Evolutionary conservation across 2,888 invertebrate genomes (phyloP), one percentile per base, ranked within the genome.

Genomic region (Neoitamus cyanurus): DNA sequence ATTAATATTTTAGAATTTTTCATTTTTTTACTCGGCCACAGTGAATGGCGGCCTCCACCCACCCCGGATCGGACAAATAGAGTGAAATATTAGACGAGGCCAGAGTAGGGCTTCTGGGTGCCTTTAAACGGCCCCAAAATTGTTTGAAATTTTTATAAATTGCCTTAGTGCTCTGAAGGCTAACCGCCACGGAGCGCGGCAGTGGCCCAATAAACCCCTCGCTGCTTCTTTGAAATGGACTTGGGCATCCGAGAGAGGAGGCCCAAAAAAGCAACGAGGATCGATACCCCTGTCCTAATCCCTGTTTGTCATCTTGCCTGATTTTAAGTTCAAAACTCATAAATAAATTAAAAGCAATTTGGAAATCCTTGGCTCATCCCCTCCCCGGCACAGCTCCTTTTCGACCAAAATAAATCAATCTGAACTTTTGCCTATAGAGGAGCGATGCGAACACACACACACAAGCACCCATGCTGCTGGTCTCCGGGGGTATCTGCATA

Each of bases 331-430:
- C 58, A 69, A 84, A 84, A 84, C 69, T 84, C 84, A 84, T 84
- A 84, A 84, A 84, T 84, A 84, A 84, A 84, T 84, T 84, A 84
- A 84, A 84, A 77, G 37, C 84, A 84, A 84, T 84, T 84, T 84
- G 31, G 42, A 13, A 84, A 37, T 68, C 69, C 68, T 58, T 69
- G 58, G 68, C 72, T 48, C 58, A 84, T 83, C 83, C 37, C 70
- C 72, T 77, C 83, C 31, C 72, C 58, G 37, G n/a, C 36, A 15
- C 4, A 31, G 36, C 36, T 83, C 83, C 82, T 85, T 75, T 85
- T 85, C 84, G 70, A 36, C 85, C 73, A 83, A 85, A 85, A 85
- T 85, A 85, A 85, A 85, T 85, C 85, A 85, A 85, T 85, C 78
- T 75, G 58, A 85, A 84, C 78, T 84, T 83, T 46, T 58, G 84